Percentiles rank a stretch among this genome's conserved stretches.
phyloP scores from a whole-genome alignment of 2,113 vertebrate genomes.

The Ochotona princeps region DNA sequence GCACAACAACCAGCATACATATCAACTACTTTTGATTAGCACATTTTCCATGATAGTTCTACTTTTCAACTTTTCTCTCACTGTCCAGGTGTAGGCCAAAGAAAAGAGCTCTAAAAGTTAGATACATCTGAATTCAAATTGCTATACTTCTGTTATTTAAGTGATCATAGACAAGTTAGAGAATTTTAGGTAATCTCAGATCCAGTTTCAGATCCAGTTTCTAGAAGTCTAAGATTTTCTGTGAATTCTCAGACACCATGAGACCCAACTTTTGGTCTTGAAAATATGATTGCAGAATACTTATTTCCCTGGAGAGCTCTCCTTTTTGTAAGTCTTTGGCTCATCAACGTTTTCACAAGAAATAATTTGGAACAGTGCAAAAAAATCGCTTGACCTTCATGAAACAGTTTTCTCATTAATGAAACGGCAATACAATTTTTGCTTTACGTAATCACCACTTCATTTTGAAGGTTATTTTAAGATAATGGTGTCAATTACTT shows the following conservation, averaged over 20 bases:
- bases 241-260: not conserved
- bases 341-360: constrained; percentile 12
- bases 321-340: not conserved
- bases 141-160: not conserved
- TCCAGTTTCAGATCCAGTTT: not conserved
- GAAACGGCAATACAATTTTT: constrained; percentile 21
- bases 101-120: not conserved
- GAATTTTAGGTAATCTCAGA: not conserved
- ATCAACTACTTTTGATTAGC: not conserved
- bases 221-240: not conserved
- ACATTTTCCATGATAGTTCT: not conserved
- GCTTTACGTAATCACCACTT: not conserved
- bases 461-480: constrained; percentile 22
- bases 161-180: not conserved
- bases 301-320: not conserved
- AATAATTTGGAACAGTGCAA: constrained; percentile 7
- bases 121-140: not conserved
- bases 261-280: not conserved
- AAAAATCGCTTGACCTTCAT: not conserved
- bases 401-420: not conserved
- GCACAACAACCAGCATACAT: not conserved
- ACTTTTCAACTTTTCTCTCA: constrained; percentile 10
- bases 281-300: not conserved
- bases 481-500: not conserved
- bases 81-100: not conserved